phyloP scores from a whole-genome alignment of 2,113 vertebrate genomes.

The Gasterosteus nipponicus region DNA sequence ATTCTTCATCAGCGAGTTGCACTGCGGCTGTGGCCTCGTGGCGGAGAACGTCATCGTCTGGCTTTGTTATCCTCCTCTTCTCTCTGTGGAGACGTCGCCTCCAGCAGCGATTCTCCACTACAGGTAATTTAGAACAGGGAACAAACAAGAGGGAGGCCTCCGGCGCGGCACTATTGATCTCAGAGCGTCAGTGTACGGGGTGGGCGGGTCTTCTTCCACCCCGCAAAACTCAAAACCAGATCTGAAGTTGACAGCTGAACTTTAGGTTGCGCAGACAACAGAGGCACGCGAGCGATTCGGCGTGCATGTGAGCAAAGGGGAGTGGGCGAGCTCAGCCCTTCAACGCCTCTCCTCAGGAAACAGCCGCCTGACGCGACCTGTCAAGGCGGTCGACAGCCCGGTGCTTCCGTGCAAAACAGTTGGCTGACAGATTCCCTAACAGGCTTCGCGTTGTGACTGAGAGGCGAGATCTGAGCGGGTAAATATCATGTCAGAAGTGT shows the following conservation, averaged over 20 bases:
- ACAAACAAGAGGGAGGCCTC: constrained; percentile 39
- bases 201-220: constrained; percentile 14
- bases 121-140: constrained; percentile 54
- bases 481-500: constrained; percentile 53
- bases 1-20: constrained; percentile 16
- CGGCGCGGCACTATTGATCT: constrained; percentile 61
- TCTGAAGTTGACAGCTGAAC: constrained; percentile 58
- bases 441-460: constrained; percentile 24
- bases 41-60: constrained; percentile 13
- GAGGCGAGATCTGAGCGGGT: constrained; percentile 21
- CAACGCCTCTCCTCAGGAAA: constrained; percentile 28
- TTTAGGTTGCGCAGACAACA: constrained; percentile 41
- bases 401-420: constrained; percentile 30
- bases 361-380: constrained; percentile 25
- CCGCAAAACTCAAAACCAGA: constrained; percentile 51
- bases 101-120: constrained; percentile 30
- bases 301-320: constrained; percentile 7
- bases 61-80: constrained; percentile 13
- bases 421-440: constrained; percentile 34
- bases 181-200: constrained; percentile 52
- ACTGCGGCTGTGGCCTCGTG: constrained; percentile 15
- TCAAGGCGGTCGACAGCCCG: constrained; percentile 49
- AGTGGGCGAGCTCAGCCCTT: constrained; percentile 5
- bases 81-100: constrained; percentile 29
- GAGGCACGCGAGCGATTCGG: constrained; percentile 6